Conservation (phyloP, 1,140 invertebrate species). For the Scylla paramamosain region DNA sequence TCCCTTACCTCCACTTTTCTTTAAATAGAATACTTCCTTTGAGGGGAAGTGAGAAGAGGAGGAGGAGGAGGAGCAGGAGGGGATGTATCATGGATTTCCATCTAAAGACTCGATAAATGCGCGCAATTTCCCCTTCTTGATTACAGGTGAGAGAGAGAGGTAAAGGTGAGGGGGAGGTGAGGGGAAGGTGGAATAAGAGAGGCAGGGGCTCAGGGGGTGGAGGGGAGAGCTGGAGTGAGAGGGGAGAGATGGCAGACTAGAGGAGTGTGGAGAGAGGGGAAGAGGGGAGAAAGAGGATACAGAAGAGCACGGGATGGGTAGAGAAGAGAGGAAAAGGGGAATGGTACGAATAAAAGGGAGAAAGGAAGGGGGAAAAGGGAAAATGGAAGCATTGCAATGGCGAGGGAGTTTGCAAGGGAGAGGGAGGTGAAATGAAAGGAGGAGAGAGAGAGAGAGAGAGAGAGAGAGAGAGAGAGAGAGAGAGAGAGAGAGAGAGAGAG, state of each 20-base stretch:
- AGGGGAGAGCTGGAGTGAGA: neutral
- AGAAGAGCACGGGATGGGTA: too few relatives aligned
- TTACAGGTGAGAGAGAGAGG: neutral
- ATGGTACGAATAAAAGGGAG: too few relatives aligned
- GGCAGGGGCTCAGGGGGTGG: neutral
- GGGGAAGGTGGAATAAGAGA: neutral
- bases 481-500: too few relatives aligned
- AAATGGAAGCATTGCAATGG: too few relatives aligned
- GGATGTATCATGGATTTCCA: neutral
- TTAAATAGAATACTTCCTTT: neutral
- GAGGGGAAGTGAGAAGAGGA: neutral
- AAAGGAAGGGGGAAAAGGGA: neutral
- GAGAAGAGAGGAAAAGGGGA: too few relatives aligned
- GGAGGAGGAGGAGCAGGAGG: neutral
- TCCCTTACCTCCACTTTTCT: neutral
- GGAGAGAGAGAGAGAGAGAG: too few relatives aligned
- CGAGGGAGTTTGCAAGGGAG: too few relatives aligned
- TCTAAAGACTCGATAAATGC: slow-evolving; percentile 8
- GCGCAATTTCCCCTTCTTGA: neutral
- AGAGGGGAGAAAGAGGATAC: too few relatives aligned
- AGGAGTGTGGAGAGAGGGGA: too few relatives aligned
- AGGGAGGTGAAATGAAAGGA: too few relatives aligned
- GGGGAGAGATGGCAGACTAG: too few relatives aligned
- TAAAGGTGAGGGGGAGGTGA: neutral
- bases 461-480: too few relatives aligned